Conservation (phyloP, 2,888 invertebrate genomes). For the Amorpha juglandis region DNA sequence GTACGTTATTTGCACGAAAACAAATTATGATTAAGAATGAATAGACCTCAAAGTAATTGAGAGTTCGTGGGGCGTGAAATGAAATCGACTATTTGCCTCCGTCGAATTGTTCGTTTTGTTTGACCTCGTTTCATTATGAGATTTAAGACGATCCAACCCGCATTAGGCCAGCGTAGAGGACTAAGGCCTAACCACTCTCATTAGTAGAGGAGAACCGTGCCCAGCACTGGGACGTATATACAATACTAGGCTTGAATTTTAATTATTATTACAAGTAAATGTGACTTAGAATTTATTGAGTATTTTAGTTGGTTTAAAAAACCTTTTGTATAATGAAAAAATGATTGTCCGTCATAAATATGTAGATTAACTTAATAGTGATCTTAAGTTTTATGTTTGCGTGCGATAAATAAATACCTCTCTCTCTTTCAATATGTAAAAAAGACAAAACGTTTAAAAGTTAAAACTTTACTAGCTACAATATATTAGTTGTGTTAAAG, state of each 20-base stretch:
- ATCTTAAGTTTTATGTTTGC: too few species aligned
- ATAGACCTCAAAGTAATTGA: slow-evolving; percentile 20
- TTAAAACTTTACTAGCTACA: neutral
- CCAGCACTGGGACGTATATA: too few species aligned
- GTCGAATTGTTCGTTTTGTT: slow-evolving; percentile 21
- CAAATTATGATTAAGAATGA: slow-evolving; percentile 22
- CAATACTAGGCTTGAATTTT: too few species aligned
- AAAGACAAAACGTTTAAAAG: neutral
- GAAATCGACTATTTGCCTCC: slow-evolving; percentile 19
- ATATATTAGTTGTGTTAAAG: neutral
- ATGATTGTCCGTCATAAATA: too few species aligned
- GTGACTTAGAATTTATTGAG: neutral
- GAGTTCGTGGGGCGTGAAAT: slow-evolving; percentile 20
- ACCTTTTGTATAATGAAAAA: too few species aligned
- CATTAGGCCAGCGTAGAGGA: too few species aligned
- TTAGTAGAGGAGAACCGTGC: too few species aligned
- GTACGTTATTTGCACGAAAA: slow-evolving; percentile 10
- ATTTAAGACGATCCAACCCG: slow-evolving; percentile 16
- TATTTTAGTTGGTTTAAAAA: neutral
- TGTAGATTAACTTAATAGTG: too few species aligned
- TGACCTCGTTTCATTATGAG: slow-evolving; percentile 17
- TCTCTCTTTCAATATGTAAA: neutral
- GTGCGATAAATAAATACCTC: too few species aligned
- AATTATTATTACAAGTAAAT: neutral
- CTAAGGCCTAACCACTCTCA: too few species aligned